Base-by-base conservation (phyloP, 2,113 vertebrate species). In the Strix uralensis region DNA sequence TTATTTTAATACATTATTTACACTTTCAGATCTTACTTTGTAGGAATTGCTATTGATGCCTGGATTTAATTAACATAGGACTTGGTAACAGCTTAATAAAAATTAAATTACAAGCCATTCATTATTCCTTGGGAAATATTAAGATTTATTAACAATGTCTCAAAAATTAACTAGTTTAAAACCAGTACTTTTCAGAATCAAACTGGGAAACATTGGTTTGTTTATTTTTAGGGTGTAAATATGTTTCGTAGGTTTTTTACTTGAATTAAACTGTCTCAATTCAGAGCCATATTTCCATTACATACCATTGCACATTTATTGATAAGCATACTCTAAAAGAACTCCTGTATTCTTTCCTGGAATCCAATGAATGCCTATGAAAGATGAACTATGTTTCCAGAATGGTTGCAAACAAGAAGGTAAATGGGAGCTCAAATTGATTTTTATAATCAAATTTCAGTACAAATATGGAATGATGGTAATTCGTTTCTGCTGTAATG, bases 1-100 rank as follows among this genome's bases (percentile, higher is more conserved):
- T 96, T 92, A 85, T 81, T 97, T 97, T 93, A 95, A 88, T 92
- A 55, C 55, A 91, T 95, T 97, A 94, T 98, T 97, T 97, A 91
- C 40, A 69, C 81, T 96, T 97, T 97, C 17, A 89, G 77, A 73
- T 94, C 78, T 75, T 96, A n/a, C 81, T 90, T 92, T 88, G 87
- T 61, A 96, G 92, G 83, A 98, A 97, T 96, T 96, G 71, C 47
- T 95, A 59, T 86, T 87, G 86, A 93, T 94, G 82, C 42, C 67
- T 78, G 79, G 17, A 91, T 97, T 98, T 97, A 96, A 97, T 98
- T 98, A 96, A 38, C 51, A 42, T 34, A 91, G 92, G 58, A 75
- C 79, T 96, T 67, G 40, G 55, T 93, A 96, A 96, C 46, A 91
- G 77, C 72, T 95, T 96, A 98, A 95, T 96, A 96, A 94, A 98